Evolutionary conservation across 2,797 vertebrate species (phyloP).

Genomic region (Pseudochromis fuscus): DNA sequence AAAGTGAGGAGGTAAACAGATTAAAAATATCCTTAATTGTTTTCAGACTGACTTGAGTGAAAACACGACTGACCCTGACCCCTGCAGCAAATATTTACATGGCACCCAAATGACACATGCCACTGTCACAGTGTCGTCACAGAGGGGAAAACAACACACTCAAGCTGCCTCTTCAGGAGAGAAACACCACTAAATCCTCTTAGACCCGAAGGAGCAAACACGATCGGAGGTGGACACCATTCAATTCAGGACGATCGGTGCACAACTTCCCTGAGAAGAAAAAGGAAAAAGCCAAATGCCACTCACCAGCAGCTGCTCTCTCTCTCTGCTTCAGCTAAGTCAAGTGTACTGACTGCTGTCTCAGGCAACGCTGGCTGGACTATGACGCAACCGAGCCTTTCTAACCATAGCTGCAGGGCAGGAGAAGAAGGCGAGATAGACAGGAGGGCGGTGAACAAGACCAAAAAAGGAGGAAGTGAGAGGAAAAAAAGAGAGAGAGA

Average conservation of each 20-base stretch:
- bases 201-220: constrained; percentile 5
- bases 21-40: not conserved
- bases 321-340: constrained; percentile 60
- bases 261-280: not conserved
- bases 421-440: constrained; percentile 64
- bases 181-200: constrained; percentile 42
- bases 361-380: constrained; percentile 59
- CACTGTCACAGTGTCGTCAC: constrained; percentile 39
- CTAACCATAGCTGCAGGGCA: constrained; percentile 81
- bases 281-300: constrained; percentile 10
- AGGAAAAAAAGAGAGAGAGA: not conserved
- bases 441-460: constrained; percentile 65
- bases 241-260: constrained; percentile 34
- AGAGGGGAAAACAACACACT: constrained; percentile 20
- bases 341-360: constrained; percentile 69
- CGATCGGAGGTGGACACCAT: not conserved
- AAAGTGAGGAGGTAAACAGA: not conserved
- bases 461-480: constrained; percentile 75
- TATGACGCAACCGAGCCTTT: constrained; percentile 78
- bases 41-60: not conserved
- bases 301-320: constrained; percentile 76
- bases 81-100: constrained; percentile 53
- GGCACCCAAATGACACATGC: constrained; percentile 55
- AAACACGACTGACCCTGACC: constrained; percentile 8
- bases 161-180: not conserved